Evolutionary conservation across 2,113 vertebrate genomes (phyloP).

Genomic region (Otolemur garnettii): DNA sequence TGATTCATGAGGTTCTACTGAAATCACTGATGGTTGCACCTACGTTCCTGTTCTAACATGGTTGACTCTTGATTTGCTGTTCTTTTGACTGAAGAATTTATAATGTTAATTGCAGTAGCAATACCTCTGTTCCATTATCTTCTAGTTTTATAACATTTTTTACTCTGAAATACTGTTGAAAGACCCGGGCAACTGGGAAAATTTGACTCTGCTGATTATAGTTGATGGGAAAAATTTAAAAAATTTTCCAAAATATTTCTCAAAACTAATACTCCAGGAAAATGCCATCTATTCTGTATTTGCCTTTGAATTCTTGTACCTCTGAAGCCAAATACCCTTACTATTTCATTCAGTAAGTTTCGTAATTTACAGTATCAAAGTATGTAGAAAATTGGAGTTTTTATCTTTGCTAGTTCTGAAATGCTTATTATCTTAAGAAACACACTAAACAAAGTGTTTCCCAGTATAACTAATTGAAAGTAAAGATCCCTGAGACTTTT

Average conservation of each 20-base stretch:
- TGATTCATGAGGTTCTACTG: background rate
- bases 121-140: background rate
- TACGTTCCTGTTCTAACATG: background rate
- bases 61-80: background rate
- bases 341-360: background rate
- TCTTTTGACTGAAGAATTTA: too few relatives aligned
- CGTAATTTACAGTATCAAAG: background rate
- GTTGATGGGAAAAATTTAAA: background rate
- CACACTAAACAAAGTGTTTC: background rate
- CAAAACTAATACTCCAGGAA: background rate
- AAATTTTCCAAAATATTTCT: background rate
- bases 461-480: background rate
- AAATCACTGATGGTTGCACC: background rate
- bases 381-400: background rate
- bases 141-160: background rate
- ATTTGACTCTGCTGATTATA: background rate
- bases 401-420: constrained; percentile 37
- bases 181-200: background rate
- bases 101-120: background rate
- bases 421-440: background rate
- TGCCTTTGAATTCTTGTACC: background rate
- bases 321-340: background rate
- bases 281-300: background rate
- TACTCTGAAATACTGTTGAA: background rate
- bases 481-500: background rate